Evolutionary conservation across 2,797 vertebrate species (phyloP), one percentile per base, ranked within the genome.

Genomic region (Helostoma temminkii): DNA sequence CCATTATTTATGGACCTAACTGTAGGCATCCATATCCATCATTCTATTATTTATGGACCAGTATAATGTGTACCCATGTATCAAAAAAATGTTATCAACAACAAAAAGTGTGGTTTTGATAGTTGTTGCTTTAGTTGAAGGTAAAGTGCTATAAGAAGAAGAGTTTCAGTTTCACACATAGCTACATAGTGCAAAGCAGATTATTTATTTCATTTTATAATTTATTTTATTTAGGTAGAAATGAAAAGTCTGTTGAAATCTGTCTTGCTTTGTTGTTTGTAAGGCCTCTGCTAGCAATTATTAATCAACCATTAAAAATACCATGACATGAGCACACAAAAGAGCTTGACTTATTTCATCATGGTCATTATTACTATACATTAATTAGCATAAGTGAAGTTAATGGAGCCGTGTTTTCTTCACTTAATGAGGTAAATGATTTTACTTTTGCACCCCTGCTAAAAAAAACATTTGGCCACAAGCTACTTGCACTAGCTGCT

Each of bases 281-380:
- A 85, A 83, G 74, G 62, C 53, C 43, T 70, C 59, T 39, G 49
- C 72, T 85, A 65, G 77, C 36, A 82, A 84, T 88, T 84, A 87
- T 89, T 88, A 87, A 84, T 88, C 61, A 25, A 48, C 30, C 14
- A 47, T 56, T 75, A 19, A 86, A 37, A 82, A 74, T 71, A 76
- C n/a, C n/a, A 80, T 66, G 71, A 32, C 42, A 19, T 47, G 12
- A 42, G 15, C 39, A 30, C 21, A 28, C 2, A 14, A 18, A 26
- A 2, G 1, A 32, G 5, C 18, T 12, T 19, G 42, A 49, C 45
- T 18, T 24, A 19, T 34, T 43, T 18, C 48, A 41, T 25, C 43
- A 24, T 37, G n/a, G 34, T 62, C 24, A n/a, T 37, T 30, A 7
- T 55, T 18, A 34, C 4, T 12, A 22, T 11, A 19, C 11, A 11